Percentiles rank a stretch among this genome's conserved stretches.
Conservation (phyloP, 2,113 vertebrate genomes). For the Brachionichthys hirsutus region DNA sequence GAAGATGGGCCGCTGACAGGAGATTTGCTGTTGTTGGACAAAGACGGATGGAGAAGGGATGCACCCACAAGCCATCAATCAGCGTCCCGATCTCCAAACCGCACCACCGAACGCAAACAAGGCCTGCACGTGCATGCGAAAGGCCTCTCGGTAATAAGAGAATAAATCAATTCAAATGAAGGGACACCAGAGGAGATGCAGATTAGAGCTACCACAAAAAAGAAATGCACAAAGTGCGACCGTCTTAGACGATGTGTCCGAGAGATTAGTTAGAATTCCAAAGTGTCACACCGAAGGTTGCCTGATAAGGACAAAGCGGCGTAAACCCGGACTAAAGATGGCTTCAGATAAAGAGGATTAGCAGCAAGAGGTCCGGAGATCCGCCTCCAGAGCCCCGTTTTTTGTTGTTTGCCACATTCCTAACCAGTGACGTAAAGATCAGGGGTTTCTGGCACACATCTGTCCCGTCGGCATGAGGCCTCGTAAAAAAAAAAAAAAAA, state of each 20-base stretch:
- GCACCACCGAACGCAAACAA: slow-evolving; percentile 54
- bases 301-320: slow-evolving; percentile 63
- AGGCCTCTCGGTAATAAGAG: slow-evolving; percentile 38
- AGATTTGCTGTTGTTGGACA: slow-evolving; percentile 72
- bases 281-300: slow-evolving; percentile 43
- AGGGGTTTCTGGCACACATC: slow-evolving; percentile 73
- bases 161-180: slow-evolving; percentile 62
- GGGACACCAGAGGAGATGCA: slow-evolving; percentile 50
- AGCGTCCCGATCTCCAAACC: slow-evolving; percentile 45
- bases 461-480: slow-evolving; percentile 66
- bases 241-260: slow-evolving; percentile 39
- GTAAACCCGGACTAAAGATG: slow-evolving; percentile 54
- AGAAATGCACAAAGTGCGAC: slow-evolving; percentile 20
- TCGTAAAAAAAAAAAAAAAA: no score
- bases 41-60: slow-evolving; percentile 67
- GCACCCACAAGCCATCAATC: slow-evolving; percentile 71
- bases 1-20: slow-evolving; percentile 65
- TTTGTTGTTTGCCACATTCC: slow-evolving; percentile 70
- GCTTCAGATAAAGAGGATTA: slow-evolving; percentile 71
- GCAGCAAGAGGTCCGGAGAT: slow-evolving; percentile 58
- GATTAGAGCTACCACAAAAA: slow-evolving; percentile 38
- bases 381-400: slow-evolving; percentile 34
- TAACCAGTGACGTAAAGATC: slow-evolving; percentile 63
- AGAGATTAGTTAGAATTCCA: slow-evolving; percentile 52
- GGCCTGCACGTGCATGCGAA: slow-evolving; percentile 43